Percentiles rank a stretch among this genome's conserved stretches.
These are phyloP conservation scores for Astyanax mexicanus DNA, from an alignment of 2,797 vertebrate species.

Conservation along the genomic window DNA sequence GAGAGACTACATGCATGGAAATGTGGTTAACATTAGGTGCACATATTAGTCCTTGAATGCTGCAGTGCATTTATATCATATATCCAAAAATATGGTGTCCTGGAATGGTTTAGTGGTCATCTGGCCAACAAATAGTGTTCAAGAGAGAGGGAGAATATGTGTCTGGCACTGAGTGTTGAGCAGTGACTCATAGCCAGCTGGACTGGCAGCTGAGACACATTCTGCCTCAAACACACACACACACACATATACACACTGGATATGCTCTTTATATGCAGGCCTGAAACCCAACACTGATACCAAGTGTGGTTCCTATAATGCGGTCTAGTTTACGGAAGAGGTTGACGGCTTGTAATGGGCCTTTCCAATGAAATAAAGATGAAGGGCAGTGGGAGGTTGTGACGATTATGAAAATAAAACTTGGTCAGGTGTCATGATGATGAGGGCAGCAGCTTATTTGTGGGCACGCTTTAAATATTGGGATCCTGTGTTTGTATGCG, in stretches of 20 bases:
- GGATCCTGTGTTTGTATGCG: not conserved
- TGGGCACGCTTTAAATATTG: not conserved
- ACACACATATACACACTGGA: not conserved
- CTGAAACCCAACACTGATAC: not conserved
- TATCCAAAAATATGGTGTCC: slow-evolving; percentile 4
- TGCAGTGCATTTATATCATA: slow-evolving; percentile 6
- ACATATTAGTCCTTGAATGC: slow-evolving; percentile 7
- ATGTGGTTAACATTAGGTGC: slow-evolving; percentile 8
- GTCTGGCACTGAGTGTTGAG: slow-evolving; percentile 27
- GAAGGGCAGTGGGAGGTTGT: slow-evolving; percentile 30
- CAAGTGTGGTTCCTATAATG: slow-evolving; percentile 27
- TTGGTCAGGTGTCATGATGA: slow-evolving; percentile 15
- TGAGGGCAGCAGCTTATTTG: not conserved
- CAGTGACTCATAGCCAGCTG: slow-evolving; percentile 47
- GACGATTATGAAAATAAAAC: slow-evolving; percentile 25
- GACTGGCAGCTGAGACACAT: slow-evolving; percentile 37
- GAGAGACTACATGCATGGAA: not conserved
- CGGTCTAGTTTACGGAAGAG: slow-evolving; percentile 12
- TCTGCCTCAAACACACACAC: not conserved
- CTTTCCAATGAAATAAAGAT: slow-evolving; percentile 18
- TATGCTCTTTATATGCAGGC: slow-evolving; percentile 8
- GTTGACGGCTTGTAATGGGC: not conserved
- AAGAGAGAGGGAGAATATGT: not conserved
- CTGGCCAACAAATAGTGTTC: slow-evolving; percentile 40
- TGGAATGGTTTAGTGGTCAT: slow-evolving; percentile 14